Evolutionary conservation across 2,888 invertebrate genomes (phyloP).

Genomic region (Drosophila formosana): DNA sequence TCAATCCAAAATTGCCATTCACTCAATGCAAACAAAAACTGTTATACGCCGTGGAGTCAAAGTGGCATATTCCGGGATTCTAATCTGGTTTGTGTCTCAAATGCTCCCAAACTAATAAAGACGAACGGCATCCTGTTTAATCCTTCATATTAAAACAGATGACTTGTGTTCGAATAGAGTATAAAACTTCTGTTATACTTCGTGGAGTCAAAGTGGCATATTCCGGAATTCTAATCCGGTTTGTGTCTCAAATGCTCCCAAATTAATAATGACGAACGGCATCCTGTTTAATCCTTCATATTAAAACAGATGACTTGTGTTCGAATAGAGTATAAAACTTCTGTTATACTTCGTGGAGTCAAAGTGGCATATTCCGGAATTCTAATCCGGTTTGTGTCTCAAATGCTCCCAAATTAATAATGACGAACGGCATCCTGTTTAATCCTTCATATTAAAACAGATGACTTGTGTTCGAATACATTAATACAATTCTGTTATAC

Average conservation of each 20-base stretch:
- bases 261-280: conserved; percentile 42
- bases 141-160: conserved; percentile 50
- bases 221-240: conserved; percentile 1
- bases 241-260: conserved; percentile 49
- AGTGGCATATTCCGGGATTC: conserved; percentile 20
- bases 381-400: conserved; percentile 27
- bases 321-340: conserved; percentile 23
- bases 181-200: not conserved
- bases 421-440: conserved; percentile 53
- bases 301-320: conserved; percentile 57
- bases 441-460: conserved; percentile 50
- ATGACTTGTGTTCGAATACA: conserved; percentile 56
- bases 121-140: conserved; percentile 56
- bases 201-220: conserved; percentile 37
- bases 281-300: conserved; percentile 49
- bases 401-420: conserved; percentile 36
- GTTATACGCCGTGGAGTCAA: conserved; percentile 26
- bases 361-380: conserved; percentile 29
- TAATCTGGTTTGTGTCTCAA: conserved; percentile 36
- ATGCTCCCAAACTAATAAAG: conserved; percentile 29
- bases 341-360: conserved; percentile 18
- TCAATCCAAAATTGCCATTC: conserved; percentile 2
- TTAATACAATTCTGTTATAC: conserved; percentile 5
- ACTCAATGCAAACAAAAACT: not conserved
- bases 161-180: conserved; percentile 54